Percentiles rank a stretch among this genome's conserved stretches.
Conservation (phyloP, 37 sponge, comb jelly and placozoan species). For the Cladorhizidae sp. region DNA sequence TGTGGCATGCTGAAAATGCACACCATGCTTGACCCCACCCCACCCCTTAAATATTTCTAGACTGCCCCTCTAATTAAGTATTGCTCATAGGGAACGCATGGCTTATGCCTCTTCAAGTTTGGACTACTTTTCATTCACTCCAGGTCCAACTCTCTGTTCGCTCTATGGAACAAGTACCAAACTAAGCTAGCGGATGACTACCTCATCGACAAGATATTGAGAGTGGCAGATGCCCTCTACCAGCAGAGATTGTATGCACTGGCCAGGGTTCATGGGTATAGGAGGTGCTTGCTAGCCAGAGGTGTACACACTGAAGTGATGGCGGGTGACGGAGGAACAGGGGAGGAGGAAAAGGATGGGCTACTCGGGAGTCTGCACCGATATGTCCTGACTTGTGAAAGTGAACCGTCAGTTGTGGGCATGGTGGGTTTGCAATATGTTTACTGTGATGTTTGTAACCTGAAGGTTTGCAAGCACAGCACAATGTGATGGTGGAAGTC, state of each 20-base stretch:
- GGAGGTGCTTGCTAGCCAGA: slow-evolving; percentile 21
- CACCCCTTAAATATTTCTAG: too few species aligned
- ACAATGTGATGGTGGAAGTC: too few species aligned
- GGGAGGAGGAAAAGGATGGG: not conserved
- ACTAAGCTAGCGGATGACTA: slow-evolving; percentile 12
- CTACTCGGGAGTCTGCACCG: not conserved
- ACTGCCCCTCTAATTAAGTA: too few species aligned
- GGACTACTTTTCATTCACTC: too few species aligned
- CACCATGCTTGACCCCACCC: too few species aligned
- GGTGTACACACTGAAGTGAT: slow-evolving; percentile 1
- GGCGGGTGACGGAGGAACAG: not conserved
- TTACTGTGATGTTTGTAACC: too few species aligned
- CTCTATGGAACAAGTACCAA: slow-evolving; percentile 68
- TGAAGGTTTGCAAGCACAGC: too few species aligned
- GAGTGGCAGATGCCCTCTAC: slow-evolving; percentile 58
- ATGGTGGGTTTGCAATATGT: not conserved
- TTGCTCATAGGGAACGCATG: too few species aligned
- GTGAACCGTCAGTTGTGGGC: not conserved
- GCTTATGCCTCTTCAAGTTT: too few species aligned
- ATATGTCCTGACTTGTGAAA: not conserved
- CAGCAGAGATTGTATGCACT: slow-evolving; percentile 21
- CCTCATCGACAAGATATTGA: slow-evolving; percentile 31
- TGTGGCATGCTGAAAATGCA: too few species aligned
- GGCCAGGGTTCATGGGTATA: slow-evolving; percentile 58
- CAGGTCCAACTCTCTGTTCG: slow-evolving; percentile 59